Evolutionary conservation across 2,888 invertebrate genomes (phyloP), one percentile per base, ranked within the genome.

Genomic region (Xestia ashworthii): DNA sequence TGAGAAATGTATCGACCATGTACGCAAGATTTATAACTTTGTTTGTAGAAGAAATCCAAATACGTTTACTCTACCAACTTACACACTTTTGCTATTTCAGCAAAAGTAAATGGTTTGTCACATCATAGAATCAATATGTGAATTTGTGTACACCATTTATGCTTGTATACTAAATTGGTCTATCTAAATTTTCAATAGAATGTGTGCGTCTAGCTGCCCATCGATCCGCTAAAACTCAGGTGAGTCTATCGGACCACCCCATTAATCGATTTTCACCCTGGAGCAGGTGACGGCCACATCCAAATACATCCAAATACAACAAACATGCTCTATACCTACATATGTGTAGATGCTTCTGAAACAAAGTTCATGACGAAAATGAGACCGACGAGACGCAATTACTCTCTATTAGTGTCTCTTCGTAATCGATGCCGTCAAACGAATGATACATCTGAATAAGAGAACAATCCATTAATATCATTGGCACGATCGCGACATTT

Each of bases 21-120:
- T 78, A 60, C 60, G 60, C 50, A 67, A 74, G 80, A 88, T 86
- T 87, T 86, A 84, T 79, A 22, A 68, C 5, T 82, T 78, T 87
- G 77, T 87, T 86, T 87, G 32, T 38, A 69, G 67, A 71, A 85
- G 53, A 72, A 68, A 75, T 60, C 67, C 68, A 60, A 75, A 84
- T 76, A 64, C 16, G 44, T 74, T 74, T 38, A 48, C 62, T 50
- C 9, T 64, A 6, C 25, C 16, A 46, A 32, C 16, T 48, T 5
- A 83, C n/a, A 38, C 11, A 22, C 11, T 74, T 74, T 79, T 60
- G 32, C 64, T 8, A 19, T 32, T 32, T 32, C 32, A 32, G 32
- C 32, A 50, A 81, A 58, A 66, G 44, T 38, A 46, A 58, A 44
- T 55, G 14, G 16, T 53, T 25, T 3, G 9, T 65, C 19, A 48